Evolutionary conservation across 1,140 invertebrate genomes (phyloP), one percentile per base, ranked within the genome.

Genomic region (Monomorium pharaonis): DNA sequence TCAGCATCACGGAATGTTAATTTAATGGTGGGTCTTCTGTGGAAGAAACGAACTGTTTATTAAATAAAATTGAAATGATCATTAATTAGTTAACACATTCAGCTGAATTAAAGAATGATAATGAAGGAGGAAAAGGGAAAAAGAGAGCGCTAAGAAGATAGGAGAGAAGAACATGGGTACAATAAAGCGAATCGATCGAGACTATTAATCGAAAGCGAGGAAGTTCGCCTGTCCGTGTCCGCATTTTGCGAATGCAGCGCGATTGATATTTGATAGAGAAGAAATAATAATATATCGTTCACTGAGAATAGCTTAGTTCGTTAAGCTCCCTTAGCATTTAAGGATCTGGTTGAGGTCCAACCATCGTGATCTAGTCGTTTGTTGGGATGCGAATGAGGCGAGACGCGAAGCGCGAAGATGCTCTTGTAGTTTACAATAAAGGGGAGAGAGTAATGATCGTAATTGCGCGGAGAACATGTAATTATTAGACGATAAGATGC

Each of bases 291-390:
- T 90, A 90, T 90, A 92, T 91, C 90, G 85, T 91, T 92, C 86
- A 81, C 42, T 76, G 78, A 80, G 72, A 87, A 77, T 86, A 90
- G 86, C 60, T 84, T 91, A 91, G 89, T 74, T 72, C 67, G 65
- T 87, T 92, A 90, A 92, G 88, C 88, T 87, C 84, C 86, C 91
- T 80, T 93, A 94, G 92, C 92, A 93, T 93, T 92, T 94, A 93
- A 94, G 92, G 92, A 93, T 92, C 91, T 92, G 90, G 91, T 94
- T 93, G 89, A 88, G 84, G 86, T 88, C 88, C 92, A 93, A 93
- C 90, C 92, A 93, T 93, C 93, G 92, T 94, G 91, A 94, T 94
- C 93, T 94, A 94, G 93, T 94, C 93, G 92, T 93, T 91, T 93
- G 88, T 93, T 93, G 88, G 90, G 72, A 92, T 89, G 76, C 49